phyloP scores from a whole-genome alignment of 2,888 invertebrate species.

The Hartigia nigra region DNA sequence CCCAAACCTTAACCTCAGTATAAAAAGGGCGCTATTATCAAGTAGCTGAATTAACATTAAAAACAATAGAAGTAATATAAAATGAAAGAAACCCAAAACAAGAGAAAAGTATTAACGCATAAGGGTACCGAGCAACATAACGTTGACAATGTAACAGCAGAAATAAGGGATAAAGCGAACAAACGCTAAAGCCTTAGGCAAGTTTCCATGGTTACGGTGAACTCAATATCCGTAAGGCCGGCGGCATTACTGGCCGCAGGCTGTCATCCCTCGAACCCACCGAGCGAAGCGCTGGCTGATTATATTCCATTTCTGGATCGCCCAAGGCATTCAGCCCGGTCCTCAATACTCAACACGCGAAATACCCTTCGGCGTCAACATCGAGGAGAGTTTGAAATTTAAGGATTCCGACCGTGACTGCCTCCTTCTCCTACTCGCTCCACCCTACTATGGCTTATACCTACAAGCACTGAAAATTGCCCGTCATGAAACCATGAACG shows the following conservation, averaged over 20 bases:
- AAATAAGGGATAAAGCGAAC: conserved; percentile 62
- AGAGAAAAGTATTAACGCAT: conserved; percentile 31
- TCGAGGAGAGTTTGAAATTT: conserved; percentile 59
- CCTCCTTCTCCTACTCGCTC: not conserved
- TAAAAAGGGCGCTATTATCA: not conserved
- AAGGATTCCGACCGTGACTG: conserved; percentile 34
- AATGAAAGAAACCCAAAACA: not conserved
- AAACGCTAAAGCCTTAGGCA: conserved; percentile 58
- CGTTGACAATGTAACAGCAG: conserved; percentile 55
- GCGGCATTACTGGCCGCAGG: conserved; percentile 50
- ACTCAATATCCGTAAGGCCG: conserved; percentile 63
- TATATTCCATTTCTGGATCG: conserved; percentile 65
- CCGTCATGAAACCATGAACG: not conserved
- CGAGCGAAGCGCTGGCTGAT: conserved; percentile 59
- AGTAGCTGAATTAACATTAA: not conserved
- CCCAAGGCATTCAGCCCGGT: conserved; percentile 46
- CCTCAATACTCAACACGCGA: conserved; percentile 49
- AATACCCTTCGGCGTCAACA: conserved; percentile 56
- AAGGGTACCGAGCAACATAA: conserved; percentile 32
- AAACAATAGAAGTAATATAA: not conserved
- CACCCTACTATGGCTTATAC: not conserved
- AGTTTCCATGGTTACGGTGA: conserved; percentile 64
- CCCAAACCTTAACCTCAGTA: not conserved
- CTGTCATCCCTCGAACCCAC: conserved; percentile 64
- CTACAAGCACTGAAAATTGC: not conserved